phyloP scores from a whole-genome alignment of 2,113 vertebrate species.

The Actenoides lindsayi region DNA sequence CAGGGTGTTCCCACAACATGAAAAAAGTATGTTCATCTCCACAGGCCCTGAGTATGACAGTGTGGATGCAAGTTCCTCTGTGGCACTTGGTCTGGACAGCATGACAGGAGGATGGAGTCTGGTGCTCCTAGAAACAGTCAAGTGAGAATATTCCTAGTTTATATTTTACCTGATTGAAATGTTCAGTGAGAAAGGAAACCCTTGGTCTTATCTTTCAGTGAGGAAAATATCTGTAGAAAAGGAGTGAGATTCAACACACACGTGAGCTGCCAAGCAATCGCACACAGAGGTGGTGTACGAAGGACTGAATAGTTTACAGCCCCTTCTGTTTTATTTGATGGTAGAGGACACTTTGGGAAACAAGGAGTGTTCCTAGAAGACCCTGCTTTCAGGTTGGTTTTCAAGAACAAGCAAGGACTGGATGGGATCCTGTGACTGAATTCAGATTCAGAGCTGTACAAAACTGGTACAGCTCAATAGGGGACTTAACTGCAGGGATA shows the following conservation, averaged over 20 bases:
- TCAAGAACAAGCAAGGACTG: background rate
- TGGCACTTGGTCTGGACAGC: background rate
- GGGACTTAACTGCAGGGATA: background rate
- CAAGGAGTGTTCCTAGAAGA: background rate
- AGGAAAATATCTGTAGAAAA: background rate
- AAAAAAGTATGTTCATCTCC: background rate
- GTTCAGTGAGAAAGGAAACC: background rate
- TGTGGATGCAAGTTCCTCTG: background rate
- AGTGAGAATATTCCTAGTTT: background rate
- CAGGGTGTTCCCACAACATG: background rate
- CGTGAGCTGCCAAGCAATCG: background rate
- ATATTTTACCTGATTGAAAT: background rate
- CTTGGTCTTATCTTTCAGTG: background rate
- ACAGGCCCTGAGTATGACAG: background rate
- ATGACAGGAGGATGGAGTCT: background rate
- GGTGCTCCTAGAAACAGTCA: background rate
- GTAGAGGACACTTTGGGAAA: background rate
- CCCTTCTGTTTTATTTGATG: background rate
- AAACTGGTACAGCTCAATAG: background rate
- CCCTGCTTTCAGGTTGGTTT: background rate
- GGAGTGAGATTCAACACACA: background rate
- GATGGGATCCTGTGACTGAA: background rate
- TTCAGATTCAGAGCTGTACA: background rate
- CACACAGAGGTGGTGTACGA: background rate
- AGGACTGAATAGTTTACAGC: background rate